These are phyloP conservation scores for Pomacea canaliculata DNA, from an alignment of 2,888 invertebrate genomes.

Conservation along the genomic window DNA sequence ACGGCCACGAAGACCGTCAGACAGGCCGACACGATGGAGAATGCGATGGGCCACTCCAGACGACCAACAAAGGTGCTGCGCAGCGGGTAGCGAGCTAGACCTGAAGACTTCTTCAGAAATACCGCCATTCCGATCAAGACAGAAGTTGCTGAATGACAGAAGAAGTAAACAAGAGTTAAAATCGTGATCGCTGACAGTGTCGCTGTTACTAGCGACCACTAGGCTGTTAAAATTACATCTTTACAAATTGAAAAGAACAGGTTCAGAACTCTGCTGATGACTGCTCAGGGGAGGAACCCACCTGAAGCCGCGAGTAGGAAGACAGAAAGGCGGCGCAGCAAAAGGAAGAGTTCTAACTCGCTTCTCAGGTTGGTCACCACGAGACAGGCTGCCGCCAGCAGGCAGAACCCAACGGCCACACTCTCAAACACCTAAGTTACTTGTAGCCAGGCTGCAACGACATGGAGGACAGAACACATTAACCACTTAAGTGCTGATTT, in stretches of 20 bases:
- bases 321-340: constrained; percentile 28
- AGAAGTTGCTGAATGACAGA: constrained; percentile 15
- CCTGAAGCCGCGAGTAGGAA: constrained; percentile 26
- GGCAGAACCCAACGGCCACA: constrained; percentile 20
- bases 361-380: constrained; percentile 18
- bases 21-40: constrained; percentile 28
- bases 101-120: constrained; percentile 33
- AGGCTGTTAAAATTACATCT: neutral
- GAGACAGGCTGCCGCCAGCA: constrained; percentile 15
- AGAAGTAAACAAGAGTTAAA: too few relatives aligned
- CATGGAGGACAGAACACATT: too few relatives aligned
- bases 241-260: neutral
- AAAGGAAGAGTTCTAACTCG: constrained; percentile 8
- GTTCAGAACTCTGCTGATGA: neutral
- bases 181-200: too few relatives aligned
- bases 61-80: constrained; percentile 23
- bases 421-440: constrained; percentile 33
- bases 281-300: neutral
- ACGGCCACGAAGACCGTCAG: constrained; percentile 24
- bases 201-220: too few relatives aligned
- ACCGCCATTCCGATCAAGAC: constrained; percentile 32
- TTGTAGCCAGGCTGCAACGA: constrained; percentile 33
- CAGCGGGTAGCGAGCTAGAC: constrained; percentile 26
- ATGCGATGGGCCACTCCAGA: constrained; percentile 32
- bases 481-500: too few relatives aligned